These are phyloP conservation scores for Aptenodytes patagonicus DNA, from an alignment of 2,113 vertebrate species.

Conservation along the genomic window DNA sequence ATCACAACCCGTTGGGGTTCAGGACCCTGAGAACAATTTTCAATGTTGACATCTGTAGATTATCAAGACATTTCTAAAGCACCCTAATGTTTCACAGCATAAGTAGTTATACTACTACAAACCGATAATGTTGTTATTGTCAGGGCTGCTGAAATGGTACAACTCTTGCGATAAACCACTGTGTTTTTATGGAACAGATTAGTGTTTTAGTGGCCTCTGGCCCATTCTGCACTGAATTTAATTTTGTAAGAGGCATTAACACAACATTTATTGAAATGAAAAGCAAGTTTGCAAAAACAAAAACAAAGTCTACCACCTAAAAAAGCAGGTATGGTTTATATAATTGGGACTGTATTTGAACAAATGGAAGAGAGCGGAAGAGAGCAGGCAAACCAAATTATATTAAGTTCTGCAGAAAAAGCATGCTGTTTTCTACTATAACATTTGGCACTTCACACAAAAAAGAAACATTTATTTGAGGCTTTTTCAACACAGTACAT, in stretches of 20 bases:
- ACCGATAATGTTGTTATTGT: fast-evolving
- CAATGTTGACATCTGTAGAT: not conserved
- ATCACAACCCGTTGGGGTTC: not conserved
- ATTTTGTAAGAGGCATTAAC: not conserved
- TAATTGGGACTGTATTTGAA: not conserved
- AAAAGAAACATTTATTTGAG: not conserved
- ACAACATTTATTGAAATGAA: not conserved
- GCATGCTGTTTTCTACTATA: not conserved
- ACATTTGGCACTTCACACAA: not conserved
- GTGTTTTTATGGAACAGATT: not conserved
- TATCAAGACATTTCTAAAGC: not conserved
- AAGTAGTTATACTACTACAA: not conserved
- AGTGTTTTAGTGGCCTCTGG: not conserved
- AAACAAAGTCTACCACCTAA: not conserved
- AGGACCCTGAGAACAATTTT: not conserved
- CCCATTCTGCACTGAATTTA: not conserved
- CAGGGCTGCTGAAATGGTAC: not conserved
- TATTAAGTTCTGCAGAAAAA: not conserved
- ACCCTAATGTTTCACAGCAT: not conserved
- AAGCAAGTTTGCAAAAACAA: not conserved
- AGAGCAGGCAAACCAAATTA: not conserved
- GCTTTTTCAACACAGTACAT: not conserved
- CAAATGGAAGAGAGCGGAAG: not conserved
- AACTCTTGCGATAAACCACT: not conserved
- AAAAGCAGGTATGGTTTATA: not conserved